A percentile compares a stretch with the other conserved stretches of the same genome.
phyloP scores from a whole-genome alignment of 1,140 invertebrate species.

The Drosophila azteca region DNA sequence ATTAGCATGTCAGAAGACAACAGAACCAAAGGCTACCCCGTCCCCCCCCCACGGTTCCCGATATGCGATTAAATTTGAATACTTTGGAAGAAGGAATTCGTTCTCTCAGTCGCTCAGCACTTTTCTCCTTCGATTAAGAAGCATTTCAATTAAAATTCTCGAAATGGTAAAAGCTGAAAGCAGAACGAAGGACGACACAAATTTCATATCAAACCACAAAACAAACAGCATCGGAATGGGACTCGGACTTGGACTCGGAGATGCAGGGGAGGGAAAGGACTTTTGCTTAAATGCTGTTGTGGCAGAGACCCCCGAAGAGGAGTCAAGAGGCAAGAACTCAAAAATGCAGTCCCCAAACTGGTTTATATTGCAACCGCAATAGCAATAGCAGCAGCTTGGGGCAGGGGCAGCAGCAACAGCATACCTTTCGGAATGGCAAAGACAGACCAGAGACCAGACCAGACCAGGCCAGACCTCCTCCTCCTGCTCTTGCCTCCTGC shows the following conservation, averaged over 20 bases:
- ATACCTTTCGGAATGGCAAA: constrained; percentile 36
- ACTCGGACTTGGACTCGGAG: too few species aligned
- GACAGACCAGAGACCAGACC: constrained; percentile 1
- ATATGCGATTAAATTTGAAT: constrained; percentile 67
- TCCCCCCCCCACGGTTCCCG: neutral
- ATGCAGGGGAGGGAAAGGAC: constrained; percentile 5
- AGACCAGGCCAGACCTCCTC: neutral
- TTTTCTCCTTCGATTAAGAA: neutral
- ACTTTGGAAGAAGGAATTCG: constrained; percentile 44
- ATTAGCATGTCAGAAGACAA: constrained; percentile 60
- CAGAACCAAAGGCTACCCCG: constrained; percentile 17
- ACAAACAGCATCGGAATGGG: constrained; percentile 2
- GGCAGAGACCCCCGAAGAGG: constrained; percentile 36
- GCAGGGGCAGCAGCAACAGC: constrained; percentile 20
- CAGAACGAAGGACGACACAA: constrained; percentile 18
- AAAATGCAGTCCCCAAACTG: constrained; percentile 59
- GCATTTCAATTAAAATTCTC: constrained; percentile 74
- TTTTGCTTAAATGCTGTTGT: constrained; percentile 73
- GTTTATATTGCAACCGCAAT: constrained; percentile 59
- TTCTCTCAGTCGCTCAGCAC: constrained; percentile 18
- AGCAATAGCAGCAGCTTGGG: constrained; percentile 6
- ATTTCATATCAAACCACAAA: constrained; percentile 51
- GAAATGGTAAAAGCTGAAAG: constrained; percentile 31
- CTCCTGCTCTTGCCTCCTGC: neutral
- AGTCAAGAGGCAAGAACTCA: constrained; percentile 17